Conservation (phyloP, 1,140 invertebrate species). For the Halesus radiatus region DNA sequence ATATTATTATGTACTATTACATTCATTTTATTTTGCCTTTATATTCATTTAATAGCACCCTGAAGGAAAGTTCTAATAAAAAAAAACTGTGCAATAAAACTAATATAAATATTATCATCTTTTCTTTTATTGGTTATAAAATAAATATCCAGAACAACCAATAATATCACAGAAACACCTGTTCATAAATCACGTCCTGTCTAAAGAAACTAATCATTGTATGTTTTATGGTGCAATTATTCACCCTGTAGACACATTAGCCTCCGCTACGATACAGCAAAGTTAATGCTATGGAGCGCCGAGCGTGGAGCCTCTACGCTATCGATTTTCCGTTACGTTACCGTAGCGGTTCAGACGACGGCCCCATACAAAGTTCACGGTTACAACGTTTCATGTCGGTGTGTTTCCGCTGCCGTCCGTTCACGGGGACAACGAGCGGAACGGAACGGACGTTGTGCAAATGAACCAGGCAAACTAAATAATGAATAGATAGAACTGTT, state of each 20-base stretch:
- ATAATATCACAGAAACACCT: too few species aligned
- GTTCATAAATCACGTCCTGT: too few species aligned
- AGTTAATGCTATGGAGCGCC: neutral
- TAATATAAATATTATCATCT: too few species aligned
- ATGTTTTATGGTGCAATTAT: constrained; percentile 5
- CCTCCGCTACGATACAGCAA: constrained; percentile 1
- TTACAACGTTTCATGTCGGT: constrained; percentile 27
- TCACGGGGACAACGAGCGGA: constrained; percentile 18
- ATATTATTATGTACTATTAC: too few species aligned
- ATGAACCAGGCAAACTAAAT: neutral
- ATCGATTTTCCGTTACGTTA: constrained; percentile 52
- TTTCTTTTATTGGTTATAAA: too few species aligned
- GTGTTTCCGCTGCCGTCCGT: neutral
- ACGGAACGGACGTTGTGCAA: neutral
- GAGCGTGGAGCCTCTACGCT: constrained; percentile 1
- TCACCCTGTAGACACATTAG: neutral
- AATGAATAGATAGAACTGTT: neutral
- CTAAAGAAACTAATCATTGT: too few species aligned
- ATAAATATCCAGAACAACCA: too few species aligned
- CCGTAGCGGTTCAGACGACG: constrained; percentile 37
- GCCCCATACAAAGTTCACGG: constrained; percentile 52
- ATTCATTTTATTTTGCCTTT: too few species aligned
- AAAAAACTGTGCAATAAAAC: too few species aligned
- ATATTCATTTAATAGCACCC: too few species aligned
- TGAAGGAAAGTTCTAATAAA: too few species aligned